These are phyloP conservation scores for Tragelaphus scriptus DNA, from an alignment of 2,113 vertebrate genomes.

Conservation along the genomic window DNA sequence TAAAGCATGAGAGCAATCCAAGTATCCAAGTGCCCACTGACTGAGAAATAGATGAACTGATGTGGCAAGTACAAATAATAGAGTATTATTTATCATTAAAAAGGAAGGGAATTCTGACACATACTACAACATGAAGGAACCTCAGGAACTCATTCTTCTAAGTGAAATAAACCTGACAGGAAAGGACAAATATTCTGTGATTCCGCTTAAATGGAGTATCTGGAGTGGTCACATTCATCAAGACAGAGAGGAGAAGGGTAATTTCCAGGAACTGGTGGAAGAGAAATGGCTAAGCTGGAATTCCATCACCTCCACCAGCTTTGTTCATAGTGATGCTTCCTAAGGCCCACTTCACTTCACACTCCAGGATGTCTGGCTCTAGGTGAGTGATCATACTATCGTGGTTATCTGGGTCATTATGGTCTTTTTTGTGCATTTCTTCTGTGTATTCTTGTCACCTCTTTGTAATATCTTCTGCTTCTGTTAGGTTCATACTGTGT, in stretches of 20 bases:
- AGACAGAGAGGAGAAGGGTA: neutral
- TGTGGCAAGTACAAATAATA: neutral
- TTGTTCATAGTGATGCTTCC: neutral
- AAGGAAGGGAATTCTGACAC: neutral
- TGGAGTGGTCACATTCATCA: neutral
- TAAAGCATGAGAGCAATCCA: neutral
- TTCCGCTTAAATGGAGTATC: neutral
- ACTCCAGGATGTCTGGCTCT: neutral
- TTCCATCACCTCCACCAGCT: neutral
- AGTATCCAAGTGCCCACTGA: neutral
- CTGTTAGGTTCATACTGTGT: neutral
- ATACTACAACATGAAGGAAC: neutral
- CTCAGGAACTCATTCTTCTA: neutral
- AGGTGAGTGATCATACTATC: neutral
- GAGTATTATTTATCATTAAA: neutral
- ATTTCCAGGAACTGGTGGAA: too few species aligned
- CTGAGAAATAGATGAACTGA: neutral
- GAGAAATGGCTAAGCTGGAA: neutral
- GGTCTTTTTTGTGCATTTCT: neutral
- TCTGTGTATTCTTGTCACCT: neutral
- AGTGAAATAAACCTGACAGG: neutral
- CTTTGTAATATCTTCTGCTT: neutral
- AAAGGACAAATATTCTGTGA: neutral
- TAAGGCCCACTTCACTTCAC: neutral
- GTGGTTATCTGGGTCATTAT: neutral